Conservation (phyloP, 2,888 invertebrate species). For the Odontothrips loti region DNA sequence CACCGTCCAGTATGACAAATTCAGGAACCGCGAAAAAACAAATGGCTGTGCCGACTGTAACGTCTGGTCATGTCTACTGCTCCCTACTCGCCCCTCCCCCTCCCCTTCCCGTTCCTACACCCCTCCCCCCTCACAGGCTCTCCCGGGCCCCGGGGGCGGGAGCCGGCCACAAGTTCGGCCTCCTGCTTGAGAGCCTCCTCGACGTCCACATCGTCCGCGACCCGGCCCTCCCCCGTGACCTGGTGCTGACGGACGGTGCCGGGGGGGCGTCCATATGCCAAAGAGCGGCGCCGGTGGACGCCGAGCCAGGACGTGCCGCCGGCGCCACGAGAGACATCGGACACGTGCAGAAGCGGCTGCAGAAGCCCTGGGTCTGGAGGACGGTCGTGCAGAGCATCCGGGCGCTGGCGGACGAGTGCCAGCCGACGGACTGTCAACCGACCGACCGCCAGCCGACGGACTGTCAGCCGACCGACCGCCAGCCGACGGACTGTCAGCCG, state of each 20-base stretch:
- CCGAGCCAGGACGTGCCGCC: neutral
- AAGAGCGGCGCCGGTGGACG: neutral
- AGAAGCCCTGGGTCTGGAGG: constrained; percentile 13
- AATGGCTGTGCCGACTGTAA: too few relatives aligned
- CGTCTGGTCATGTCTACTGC: too few relatives aligned
- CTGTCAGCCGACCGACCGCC: too few relatives aligned
- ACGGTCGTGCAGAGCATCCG: neutral
- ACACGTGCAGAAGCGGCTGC: neutral
- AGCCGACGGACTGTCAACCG: too few relatives aligned
- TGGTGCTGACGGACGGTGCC: neutral
- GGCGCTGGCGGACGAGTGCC: neutral
- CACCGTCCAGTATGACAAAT: too few relatives aligned
- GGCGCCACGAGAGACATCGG: neutral
- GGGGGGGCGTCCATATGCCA: neutral
- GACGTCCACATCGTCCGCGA: neutral
- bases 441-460: too few relatives aligned
- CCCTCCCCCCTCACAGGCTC: neutral
- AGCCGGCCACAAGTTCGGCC: neutral
- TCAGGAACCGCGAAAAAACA: neutral
- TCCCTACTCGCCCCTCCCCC: neutral
- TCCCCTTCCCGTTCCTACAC: neutral
- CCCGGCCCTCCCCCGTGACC: neutral
- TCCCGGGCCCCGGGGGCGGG: neutral
- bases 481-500: too few relatives aligned
- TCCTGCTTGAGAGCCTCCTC: neutral